Conservation (phyloP, 2,113 vertebrate genomes). For the Rhynchomys soricoides region DNA sequence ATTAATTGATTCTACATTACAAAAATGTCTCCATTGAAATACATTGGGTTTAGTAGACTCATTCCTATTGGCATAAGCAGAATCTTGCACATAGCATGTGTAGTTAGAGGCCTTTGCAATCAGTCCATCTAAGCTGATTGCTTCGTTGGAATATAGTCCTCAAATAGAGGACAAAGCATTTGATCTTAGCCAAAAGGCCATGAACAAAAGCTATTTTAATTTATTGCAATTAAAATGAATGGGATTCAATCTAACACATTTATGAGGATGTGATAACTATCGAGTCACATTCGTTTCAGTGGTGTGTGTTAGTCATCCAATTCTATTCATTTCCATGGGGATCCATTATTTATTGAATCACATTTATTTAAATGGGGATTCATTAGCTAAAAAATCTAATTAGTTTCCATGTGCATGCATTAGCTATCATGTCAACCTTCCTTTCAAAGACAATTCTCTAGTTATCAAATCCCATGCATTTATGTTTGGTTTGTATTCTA, state of each 20-base stretch:
- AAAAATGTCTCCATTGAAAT: constrained; percentile 37
- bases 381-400: constrained; percentile 81
- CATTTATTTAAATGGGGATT: constrained; percentile 83
- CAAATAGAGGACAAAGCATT: constrained; percentile 76
- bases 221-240: constrained; percentile 83
- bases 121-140: constrained; percentile 33
- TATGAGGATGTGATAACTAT: constrained; percentile 75
- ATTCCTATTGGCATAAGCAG: constrained; percentile 18
- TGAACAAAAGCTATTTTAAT: constrained; percentile 79
- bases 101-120: constrained; percentile 36
- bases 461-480: constrained; percentile 80
- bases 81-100: constrained; percentile 28
- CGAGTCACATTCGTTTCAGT: constrained; percentile 77
- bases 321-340: constrained; percentile 78
- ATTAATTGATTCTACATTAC: constrained; percentile 32
- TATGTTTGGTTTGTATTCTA: constrained; percentile 78
- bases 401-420: constrained; percentile 79
- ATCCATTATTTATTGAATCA: constrained; percentile 82
- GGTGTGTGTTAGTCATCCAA: constrained; percentile 78
- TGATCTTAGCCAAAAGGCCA: constrained; percentile 80
- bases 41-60: constrained; percentile 39
- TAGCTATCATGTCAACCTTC: constrained; percentile 81
- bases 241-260: constrained; percentile 76
- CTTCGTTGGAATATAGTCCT: constrained; percentile 63
- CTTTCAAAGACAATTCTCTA: constrained; percentile 79